phyloP scores from a whole-genome alignment of 2,888 invertebrate genomes.

The Drosophila maculinotata region DNA sequence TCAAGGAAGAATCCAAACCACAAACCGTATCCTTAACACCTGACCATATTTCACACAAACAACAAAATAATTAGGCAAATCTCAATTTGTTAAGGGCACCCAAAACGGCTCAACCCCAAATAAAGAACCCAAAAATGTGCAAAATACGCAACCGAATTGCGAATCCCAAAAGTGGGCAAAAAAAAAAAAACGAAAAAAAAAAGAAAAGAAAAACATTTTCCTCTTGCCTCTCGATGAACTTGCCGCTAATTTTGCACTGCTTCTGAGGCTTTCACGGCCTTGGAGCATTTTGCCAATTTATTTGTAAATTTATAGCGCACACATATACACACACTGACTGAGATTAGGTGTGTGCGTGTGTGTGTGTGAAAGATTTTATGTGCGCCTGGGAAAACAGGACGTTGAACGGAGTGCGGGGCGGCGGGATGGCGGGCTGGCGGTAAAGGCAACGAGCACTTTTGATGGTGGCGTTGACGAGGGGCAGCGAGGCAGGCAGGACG shows the following conservation, averaged over 20 bases:
- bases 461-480: conserved; percentile 11
- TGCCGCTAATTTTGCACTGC: conserved; percentile 54
- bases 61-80: conserved; percentile 51
- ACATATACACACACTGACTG: conserved; percentile 28
- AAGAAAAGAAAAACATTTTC: not conserved
- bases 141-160: conserved; percentile 16
- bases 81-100: conserved; percentile 9
- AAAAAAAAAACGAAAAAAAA: conserved; percentile 10
- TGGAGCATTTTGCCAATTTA: conserved; percentile 63
- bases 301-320: conserved; percentile 64
- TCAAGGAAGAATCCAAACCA: too few relatives aligned
- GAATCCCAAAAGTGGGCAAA: conserved; percentile 15
- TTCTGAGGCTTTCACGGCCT: conserved; percentile 57
- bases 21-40: too few relatives aligned
- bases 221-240: conserved; percentile 18
- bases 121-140: conserved; percentile 3
- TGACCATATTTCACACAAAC: not conserved
- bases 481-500: conserved; percentile 1
- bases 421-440: conserved; percentile 2
- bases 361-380: conserved; percentile 47
- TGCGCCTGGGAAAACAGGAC: conserved; percentile 39
- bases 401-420: conserved; percentile 11
- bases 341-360: conserved; percentile 50
- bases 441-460: conserved; percentile 7
- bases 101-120: conserved; percentile 6